Conservation (phyloP, 2,113 vertebrate genomes). For the Caracal caracal region DNA sequence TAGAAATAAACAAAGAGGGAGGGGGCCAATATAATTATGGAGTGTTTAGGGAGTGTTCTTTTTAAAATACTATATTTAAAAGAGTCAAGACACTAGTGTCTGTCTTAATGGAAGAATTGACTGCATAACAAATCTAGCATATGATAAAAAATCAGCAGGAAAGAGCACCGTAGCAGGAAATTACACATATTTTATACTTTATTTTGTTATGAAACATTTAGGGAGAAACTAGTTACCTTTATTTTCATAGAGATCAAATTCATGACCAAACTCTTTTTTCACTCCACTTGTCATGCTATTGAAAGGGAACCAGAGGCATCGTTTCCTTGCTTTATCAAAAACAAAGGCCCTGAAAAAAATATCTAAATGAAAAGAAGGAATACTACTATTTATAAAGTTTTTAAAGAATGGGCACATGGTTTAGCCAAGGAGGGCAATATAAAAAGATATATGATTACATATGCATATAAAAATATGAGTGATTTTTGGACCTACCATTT, state of each 20-base stretch:
- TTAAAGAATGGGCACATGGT: constrained; percentile 77
- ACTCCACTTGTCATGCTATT: constrained; percentile 93
- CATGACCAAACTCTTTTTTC: constrained; percentile 90
- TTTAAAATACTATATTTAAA: not conserved
- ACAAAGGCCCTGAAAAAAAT: constrained; percentile 89
- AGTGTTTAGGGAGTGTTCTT: not conserved
- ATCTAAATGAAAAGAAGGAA: constrained; percentile 83
- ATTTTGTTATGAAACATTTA: constrained; percentile 19
- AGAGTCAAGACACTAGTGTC: not conserved
- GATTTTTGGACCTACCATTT: constrained; percentile 73
- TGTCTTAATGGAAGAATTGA: not conserved
- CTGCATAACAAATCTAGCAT: not conserved
- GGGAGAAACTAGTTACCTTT: constrained; percentile 92
- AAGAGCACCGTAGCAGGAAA: not conserved
- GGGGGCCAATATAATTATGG: not conserved
- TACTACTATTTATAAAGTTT: constrained; percentile 69
- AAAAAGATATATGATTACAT: constrained; percentile 77
- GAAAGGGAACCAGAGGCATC: constrained; percentile 97
- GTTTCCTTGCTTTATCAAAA: constrained; percentile 89
- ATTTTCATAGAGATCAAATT: constrained; percentile 96
- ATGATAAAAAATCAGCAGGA: not conserved
- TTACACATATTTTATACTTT: not conserved
- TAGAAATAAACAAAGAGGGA: not conserved
- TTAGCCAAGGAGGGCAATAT: constrained; percentile 76
- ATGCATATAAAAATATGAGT: constrained; percentile 67